Base-by-base conservation (phyloP, 2,797 vertebrate genomes). In the Crypturellus tataupa region DNA sequence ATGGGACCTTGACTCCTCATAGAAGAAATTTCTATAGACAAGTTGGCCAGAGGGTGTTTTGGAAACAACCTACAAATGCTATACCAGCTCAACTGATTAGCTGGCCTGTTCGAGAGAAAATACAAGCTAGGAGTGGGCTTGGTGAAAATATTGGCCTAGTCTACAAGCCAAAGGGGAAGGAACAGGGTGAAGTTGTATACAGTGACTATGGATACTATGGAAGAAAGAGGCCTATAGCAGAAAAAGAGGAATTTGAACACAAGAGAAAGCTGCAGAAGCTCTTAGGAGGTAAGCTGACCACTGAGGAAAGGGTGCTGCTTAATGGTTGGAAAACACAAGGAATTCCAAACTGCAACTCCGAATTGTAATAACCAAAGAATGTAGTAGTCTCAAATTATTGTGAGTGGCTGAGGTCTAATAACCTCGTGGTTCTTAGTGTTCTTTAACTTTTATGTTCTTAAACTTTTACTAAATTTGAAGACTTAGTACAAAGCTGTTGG, bases 201-300 rank as follows among this genome's bases (percentile, higher is more conserved):
- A 49, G 89, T 81, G 94, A 97, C 69, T 96, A 63, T 37, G 87
- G 85, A n/a, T 82, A 88, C 40, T 96, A 75, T n/a, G 73, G 94
- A 82, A 96, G 94, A 49, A 97, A 96, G 94, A 94, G 64, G 42
- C 62, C 89, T 46, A 64, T 17, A 24, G n/a, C 85, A 79, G 94
- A 90, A 59, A 93, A 75, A 93, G 92, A 95, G 81, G 84, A 51
- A 40, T 64, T 87, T 60, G 96, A 96, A 62, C 93, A 81, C 37
- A 96, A 96, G 80, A 85, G n/a, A 59, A 69, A 20, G 35, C 70
- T 85, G 13, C 51, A 77, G 60, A 97, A 95, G 47, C 39, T 78
- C 71, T 83, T 95, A 89, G 94, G 95, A 96, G 97, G 97, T 98
- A 96, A 95, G 94, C 33, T 71, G 39, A 63, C 25, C 53, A 29